These are phyloP conservation scores for Byasa hedistus DNA, from an alignment of 2,888 invertebrate species.

Conservation along the genomic window DNA sequence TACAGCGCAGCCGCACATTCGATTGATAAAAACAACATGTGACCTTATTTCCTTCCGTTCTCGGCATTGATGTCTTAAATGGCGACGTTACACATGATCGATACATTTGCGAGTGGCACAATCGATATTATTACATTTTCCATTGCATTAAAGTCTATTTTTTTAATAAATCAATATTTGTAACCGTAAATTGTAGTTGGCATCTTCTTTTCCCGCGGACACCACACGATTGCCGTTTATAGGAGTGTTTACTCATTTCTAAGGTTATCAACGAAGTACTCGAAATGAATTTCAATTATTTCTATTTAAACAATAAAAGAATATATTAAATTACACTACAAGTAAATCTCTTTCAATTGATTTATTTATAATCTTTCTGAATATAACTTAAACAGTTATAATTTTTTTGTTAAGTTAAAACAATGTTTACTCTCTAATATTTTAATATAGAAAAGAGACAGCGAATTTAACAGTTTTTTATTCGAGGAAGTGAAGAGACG, in stretches of 20 bases:
- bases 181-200: conserved; percentile 14
- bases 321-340: not conserved
- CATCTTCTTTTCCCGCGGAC: conserved; percentile 27
- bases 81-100: conserved; percentile 37
- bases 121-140: not conserved
- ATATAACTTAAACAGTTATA: too few relatives aligned
- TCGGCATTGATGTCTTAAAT: conserved; percentile 46
- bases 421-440: too few relatives aligned
- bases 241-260: conserved; percentile 30
- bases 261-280: conserved; percentile 22
- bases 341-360: too few relatives aligned
- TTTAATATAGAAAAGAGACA: too few relatives aligned
- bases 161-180: not conserved
- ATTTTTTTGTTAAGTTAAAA: too few relatives aligned
- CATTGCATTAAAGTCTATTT: conserved; percentile 20
- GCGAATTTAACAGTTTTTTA: too few relatives aligned
- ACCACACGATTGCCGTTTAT: conserved; percentile 28
- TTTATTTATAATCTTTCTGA: too few relatives aligned
- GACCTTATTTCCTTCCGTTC: conserved; percentile 54
- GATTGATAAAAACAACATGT: conserved; percentile 42
- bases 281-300: conserved; percentile 25
- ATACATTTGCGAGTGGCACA: not conserved
- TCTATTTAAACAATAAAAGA: conserved; percentile 15
- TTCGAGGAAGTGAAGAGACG: too few relatives aligned
- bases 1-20: conserved; percentile 25